Base-by-base conservation (phyloP, 2,797 vertebrate species). In the Liparis tanakae region DNA sequence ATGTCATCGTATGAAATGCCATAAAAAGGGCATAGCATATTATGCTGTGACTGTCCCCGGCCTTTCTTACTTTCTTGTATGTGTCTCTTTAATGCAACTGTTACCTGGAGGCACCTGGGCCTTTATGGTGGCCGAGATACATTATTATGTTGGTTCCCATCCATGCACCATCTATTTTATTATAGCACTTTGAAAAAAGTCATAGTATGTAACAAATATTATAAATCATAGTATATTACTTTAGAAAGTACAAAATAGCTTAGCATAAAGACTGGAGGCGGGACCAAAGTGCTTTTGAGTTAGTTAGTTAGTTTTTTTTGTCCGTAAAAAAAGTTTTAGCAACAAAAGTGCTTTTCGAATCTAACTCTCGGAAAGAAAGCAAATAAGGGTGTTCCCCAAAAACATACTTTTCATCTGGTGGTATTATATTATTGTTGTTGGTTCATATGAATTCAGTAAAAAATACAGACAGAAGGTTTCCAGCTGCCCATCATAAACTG, bases 371-470 rank as follows among this genome's bases (percentile, higher is more conserved):
- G 13, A 22, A 30, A 54, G 25, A 54, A 54, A 54, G 22, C 51
- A 22, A 53, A 53, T 25, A 22, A 53, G 20, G 25, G 50, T 53
- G 22, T 12, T 13, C 22, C 13, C 51, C 6, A 3, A 54, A 54
- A 55, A 33, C 14, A 30, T 33, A 55, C 25, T 37, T 74, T 66
- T 69, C 43, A 48, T 41, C 46, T 57, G 41, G 46, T 39, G 9
- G 34, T 22, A 57, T 71, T n/a, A 6, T 22, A 57, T 71, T n/a
- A 6, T 15, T 37, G 48, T 64, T n/a, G 20, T 51, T 4, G 33
- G 43, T 73, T 18, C 34, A 44, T 60, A 59, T 14, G 65, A 68
- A 50, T 53, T 58, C 10, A 36, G 13, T 43, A 10, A 72, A 10
- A 72, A 76, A 39, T 34, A 37, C 5, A 30, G 20, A 22, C 17